Evolutionary conservation across 2,797 vertebrate species (phyloP).

Genomic region (Ctenochaetus hawaiiensis): DNA sequence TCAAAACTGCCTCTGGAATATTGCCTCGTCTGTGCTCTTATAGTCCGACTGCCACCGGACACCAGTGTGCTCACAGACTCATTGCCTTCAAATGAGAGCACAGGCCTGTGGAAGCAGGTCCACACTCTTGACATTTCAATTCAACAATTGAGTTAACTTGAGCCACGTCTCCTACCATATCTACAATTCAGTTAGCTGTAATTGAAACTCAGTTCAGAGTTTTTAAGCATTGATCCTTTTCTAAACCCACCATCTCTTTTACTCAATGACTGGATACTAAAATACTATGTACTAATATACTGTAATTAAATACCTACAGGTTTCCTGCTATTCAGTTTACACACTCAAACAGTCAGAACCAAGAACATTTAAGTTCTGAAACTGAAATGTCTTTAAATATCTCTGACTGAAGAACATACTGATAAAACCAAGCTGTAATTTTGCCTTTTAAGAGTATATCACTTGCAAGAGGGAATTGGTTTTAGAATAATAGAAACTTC

Average conservation of each 20-base stretch:
- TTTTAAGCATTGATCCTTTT: constrained; percentile 27
- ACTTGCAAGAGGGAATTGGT: neutral
- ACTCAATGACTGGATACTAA: neutral
- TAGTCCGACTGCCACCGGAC: constrained; percentile 36
- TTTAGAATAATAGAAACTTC: neutral
- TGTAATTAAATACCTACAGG: constrained; percentile 4
- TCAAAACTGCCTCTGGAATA: constrained; percentile 58
- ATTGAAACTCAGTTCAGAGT: constrained; percentile 11
- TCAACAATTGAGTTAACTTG: constrained; percentile 42
- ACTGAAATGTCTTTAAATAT: neutral
- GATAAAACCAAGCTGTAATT: neutral
- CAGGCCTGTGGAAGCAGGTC: constrained; percentile 39
- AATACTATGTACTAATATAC: too few relatives aligned
- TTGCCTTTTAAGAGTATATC: neutral
- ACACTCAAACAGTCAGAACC: neutral
- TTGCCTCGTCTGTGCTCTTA: constrained; percentile 55
- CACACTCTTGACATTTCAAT: constrained; percentile 60
- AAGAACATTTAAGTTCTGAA: neutral
- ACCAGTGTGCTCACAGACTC: constrained; percentile 48
- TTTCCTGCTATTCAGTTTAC: neutral
- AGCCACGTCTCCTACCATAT: constrained; percentile 20
- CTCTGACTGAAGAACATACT: neutral
- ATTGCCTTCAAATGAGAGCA: constrained; percentile 51
- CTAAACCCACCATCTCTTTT: constrained; percentile 20
- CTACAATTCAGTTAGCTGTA: constrained; percentile 28